Evolutionary conservation across 1,140 invertebrate species (phyloP).

Genomic region (Delia radicum): DNA sequence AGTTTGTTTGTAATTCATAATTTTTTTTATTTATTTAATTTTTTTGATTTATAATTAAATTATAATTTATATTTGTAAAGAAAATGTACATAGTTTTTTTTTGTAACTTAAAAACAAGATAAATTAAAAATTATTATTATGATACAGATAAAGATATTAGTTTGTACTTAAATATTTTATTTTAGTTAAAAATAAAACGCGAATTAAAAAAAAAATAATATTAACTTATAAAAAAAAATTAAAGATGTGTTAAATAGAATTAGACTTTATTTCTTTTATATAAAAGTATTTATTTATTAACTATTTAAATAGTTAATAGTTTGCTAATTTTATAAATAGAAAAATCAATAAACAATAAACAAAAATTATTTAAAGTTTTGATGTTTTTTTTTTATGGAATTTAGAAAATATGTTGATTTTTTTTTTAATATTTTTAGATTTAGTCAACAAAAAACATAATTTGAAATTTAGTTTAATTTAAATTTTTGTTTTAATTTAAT

Average conservation of each 20-base stretch:
- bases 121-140: conserved; percentile 11
- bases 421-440: neutral
- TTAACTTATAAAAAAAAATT: too few relatives aligned
- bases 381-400: neutral
- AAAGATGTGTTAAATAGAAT: neutral
- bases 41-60: conserved; percentile 3
- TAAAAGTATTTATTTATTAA: neutral
- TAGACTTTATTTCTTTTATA: neutral
- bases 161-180: neutral
- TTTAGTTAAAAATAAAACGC: neutral
- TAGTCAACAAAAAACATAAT: neutral
- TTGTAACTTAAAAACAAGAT: neutral
- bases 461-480: neutral
- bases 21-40: conserved; percentile 2
- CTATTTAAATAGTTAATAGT: neutral
- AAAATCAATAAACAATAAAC: neutral
- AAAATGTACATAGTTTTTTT: conserved; percentile 3
- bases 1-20: conserved; percentile 4
- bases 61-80: neutral
- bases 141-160: conserved; percentile 1
- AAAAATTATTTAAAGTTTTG: neutral
- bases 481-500: conserved; percentile 1
- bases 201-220: neutral
- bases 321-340: conserved; percentile 1
- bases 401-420: neutral